Conservation (phyloP, 2,888 invertebrate species). For the Pandemis corylana region DNA sequence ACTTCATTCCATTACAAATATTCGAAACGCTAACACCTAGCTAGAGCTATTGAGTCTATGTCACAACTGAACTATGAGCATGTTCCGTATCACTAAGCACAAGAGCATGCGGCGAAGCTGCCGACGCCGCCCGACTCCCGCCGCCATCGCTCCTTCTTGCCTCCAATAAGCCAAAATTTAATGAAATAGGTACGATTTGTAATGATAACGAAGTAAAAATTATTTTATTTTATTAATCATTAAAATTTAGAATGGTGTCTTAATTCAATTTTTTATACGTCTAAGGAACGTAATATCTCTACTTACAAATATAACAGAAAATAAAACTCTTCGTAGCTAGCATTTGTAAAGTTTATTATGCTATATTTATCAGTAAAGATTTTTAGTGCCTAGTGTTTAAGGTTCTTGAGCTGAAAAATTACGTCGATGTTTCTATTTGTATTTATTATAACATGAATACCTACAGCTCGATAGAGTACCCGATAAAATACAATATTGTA, state of each 20-base stretch:
- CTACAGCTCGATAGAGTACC: slow-evolving; percentile 54
- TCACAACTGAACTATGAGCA: slow-evolving; percentile 83
- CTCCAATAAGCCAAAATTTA: slow-evolving; percentile 67
- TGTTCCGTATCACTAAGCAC: slow-evolving; percentile 80
- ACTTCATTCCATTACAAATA: slow-evolving; percentile 58
- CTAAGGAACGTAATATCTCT: slow-evolving; percentile 63
- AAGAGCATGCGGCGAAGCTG: slow-evolving; percentile 57
- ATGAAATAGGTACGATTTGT: slow-evolving; percentile 53
- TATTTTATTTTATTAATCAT: slow-evolving; percentile 64
- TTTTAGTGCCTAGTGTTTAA: slow-evolving; percentile 55
- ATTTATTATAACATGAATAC: slow-evolving; percentile 49
- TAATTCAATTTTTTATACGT: slow-evolving; percentile 61
- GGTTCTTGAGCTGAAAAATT: slow-evolving; percentile 64
- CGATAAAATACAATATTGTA: slow-evolving; percentile 56
- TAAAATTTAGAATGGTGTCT: slow-evolving; percentile 73
- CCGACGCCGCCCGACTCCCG: slow-evolving; percentile 46
- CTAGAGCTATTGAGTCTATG: slow-evolving; percentile 77
- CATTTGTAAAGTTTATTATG: slow-evolving; percentile 53
- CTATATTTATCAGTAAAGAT: slow-evolving; percentile 69
- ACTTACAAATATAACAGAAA: slow-evolving; percentile 65
- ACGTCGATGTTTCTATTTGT: slow-evolving; percentile 49
- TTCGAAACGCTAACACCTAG: slow-evolving; percentile 74
- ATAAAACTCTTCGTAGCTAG: slow-evolving; percentile 51
- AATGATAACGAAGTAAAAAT: slow-evolving; percentile 72
- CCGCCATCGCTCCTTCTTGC: slow-evolving; percentile 49